phyloP scores from a whole-genome alignment of 2,113 vertebrate species.

The Petrocephalus microphthalmus region DNA sequence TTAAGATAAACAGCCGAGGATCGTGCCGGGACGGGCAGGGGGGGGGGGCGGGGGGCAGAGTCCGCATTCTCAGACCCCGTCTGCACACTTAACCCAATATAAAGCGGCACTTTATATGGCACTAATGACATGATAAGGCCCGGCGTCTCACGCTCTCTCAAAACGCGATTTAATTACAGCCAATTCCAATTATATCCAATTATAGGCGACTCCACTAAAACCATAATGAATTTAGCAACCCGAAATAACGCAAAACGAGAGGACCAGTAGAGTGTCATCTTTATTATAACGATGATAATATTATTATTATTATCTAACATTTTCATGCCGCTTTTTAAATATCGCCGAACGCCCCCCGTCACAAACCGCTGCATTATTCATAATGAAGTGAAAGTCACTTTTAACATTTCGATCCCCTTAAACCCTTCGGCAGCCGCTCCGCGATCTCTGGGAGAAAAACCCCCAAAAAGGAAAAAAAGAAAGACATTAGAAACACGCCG shows the following conservation, averaged over 20 bases:
- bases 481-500: not conserved
- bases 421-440: not conserved
- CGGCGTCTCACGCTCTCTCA: not conserved
- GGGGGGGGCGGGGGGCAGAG: not conserved
- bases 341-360: not conserved
- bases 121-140: not conserved
- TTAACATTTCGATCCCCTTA: not conserved
- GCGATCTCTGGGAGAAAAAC: not conserved
- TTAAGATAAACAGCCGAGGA: not conserved
- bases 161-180: not conserved
- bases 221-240: not conserved
- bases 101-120: not conserved
- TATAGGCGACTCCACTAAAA: not conserved
- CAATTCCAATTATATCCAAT: not conserved
- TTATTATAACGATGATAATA: not conserved
- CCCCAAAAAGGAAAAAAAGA: not conserved
- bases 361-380: not conserved
- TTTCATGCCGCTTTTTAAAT: not conserved
- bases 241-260: not conserved
- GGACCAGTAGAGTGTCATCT: not conserved
- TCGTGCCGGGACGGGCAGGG: not conserved
- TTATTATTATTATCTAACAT: not conserved
- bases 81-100: not conserved
- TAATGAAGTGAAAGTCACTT: not conserved
- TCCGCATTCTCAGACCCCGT: not conserved